Base-by-base conservation (phyloP, 1,140 invertebrate species). In the Calephelis virginiensis region DNA sequence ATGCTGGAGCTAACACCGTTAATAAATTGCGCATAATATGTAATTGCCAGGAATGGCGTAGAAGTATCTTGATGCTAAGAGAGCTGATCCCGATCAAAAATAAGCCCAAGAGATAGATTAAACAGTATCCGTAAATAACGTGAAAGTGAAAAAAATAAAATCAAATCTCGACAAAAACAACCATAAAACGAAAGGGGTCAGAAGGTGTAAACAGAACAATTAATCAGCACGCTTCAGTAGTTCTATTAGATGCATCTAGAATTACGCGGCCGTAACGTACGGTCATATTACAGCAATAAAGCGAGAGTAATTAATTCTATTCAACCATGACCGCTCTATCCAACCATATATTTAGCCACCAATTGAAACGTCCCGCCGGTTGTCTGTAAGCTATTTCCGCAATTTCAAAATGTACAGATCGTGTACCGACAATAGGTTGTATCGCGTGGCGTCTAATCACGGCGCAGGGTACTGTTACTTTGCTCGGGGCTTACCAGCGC, bases 381-480 rank as follows among this genome's bases (percentile, higher is more conserved):
- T 83, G 82, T 83, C 81, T 85, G 83, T 79, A 75, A 85, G 83
- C 79, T 83, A 88, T 90, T 90, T 90, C 87, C 87, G 85, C 87
- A 88, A 88, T 90, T 87, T 85, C 84, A 76, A 74, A 71, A 64
- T 64, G 72, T 71, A 61, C 64, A 70, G 84, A 89, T 91, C 84
- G 84, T 86, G 86, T 85, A 81, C 89, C 82, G 86, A 89, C 89
- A 89, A 90, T 91, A 73, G 85, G 76, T 84, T 73, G 81, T 88
- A 89, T 89, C 81, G 86, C 86, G 82, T 86, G 85, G 79, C 82
- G 88, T 86, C 86, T 91, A 91, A 91, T 91, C 88, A 85, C 80
- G 62, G 46, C 46, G 79, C 73, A 69, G 78, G 66, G 81, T 90
- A 91, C 85, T 83, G 88, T 91, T 89, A 89, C 80, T 76, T 79